Evolutionary conservation across 2,888 invertebrate genomes (phyloP), one percentile per base, ranked within the genome.

Genomic region (Calliphora vomitoria): DNA sequence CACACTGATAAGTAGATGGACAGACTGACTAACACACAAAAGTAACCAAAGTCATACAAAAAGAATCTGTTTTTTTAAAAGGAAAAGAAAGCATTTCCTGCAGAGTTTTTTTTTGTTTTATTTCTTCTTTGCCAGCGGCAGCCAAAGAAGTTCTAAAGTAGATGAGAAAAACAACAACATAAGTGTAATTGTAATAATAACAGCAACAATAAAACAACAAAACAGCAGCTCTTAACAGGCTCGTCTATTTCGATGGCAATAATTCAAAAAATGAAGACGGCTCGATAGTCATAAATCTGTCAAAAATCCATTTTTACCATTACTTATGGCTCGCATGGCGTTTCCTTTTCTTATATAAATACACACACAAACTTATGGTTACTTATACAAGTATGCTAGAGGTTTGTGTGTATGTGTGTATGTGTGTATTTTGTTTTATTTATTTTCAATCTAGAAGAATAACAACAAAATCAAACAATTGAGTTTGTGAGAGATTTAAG

Each of bases 271-370:
- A 91, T 91, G 91, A 93, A 92, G 93, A 93, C 92, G 93, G 93
- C 93, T 92, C 93, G 92, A 93, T 93, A 93, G 93, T 93, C 93
- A 93, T 93, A 93, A 93, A 93, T 93, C 93, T 93, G 93, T 93
- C 93, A 93, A 92, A 93, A 93, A 93, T 93, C 93, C 93, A 93
- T 93, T 93, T 93, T 93, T 93, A 92, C 90, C 91, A 93, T 93
- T 92, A 91, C 92, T 88, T 83, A 86, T 80, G 79, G 75, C 68
- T 85, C 75, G 81, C 64, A 83, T 88, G 81, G 85, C 76, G 78
- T 89, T 88, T 88, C 87, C 82, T 88, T 85, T 71, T 41, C 44
- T 20, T 15, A 35, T 18, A 55, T n/a, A 35, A 20, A 50, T 2
- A 53, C 25, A 66, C 11, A 76, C 18, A 41, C 35, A 44, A 31